Evolutionary conservation across 2,888 invertebrate genomes (phyloP), one percentile per base, ranked within the genome.

Genomic region (Coenonympha glycerion): DNA sequence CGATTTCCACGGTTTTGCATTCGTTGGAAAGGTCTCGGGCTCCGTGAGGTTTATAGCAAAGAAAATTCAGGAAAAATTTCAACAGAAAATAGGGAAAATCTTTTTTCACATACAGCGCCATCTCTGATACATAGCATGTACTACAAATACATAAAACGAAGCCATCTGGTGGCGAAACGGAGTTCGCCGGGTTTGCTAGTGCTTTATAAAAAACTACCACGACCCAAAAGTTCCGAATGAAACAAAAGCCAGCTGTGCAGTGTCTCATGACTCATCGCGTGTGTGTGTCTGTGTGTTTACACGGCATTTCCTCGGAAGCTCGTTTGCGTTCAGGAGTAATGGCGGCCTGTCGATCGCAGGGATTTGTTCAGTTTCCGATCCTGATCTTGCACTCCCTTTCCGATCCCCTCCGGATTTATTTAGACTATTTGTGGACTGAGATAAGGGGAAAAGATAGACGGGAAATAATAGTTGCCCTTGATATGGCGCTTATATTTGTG

Each of bases 361-460:
- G 55, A 52, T 57, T 42, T 52, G 55, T 50, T 42, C 37, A 47
- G 50, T 47, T 52, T 52, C 49, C 52, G 53, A 47, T 47, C 44
- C 48, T 34, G 48, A 51, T 56, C 53, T 48, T 47, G 37, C 56
- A 45, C 37, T 47, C 56, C 40, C 51, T 40, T 42, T 52, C 36
- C 30, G 37, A 34, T 49, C 47, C 50, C 21, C 33, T 39, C 19
- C 37, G 41, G 46, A 47, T 49, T 49, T 50, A 49, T 56, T 56
- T 56, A 51, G 47, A 42, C 45, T 37, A 49, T 46, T 36, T 53
- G 49, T 45, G 34, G 13, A 24, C 24, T 21, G 15, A 24, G 39
- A 39, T 3, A 13, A 39, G 15, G 9, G 4, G 9, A 5, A 9
- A 39, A 8, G 1, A 22, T 39, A 24, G 39, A 39, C 24, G 5